Evolutionary conservation across 2,888 invertebrate species (phyloP).

Genomic region (Oxytorus armatus): DNA sequence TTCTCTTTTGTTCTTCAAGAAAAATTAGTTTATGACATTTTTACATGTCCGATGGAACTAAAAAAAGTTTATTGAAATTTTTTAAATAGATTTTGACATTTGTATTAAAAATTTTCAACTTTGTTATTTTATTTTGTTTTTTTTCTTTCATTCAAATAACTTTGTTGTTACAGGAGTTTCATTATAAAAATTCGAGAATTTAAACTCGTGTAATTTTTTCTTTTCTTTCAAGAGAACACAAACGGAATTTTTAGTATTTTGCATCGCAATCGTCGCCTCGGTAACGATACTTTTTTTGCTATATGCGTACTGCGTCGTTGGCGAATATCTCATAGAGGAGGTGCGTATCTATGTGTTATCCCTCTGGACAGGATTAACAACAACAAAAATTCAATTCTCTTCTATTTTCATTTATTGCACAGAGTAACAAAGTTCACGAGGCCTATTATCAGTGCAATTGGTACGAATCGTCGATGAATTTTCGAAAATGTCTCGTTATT

Average conservation of each 20-base stretch:
- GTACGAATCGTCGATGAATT: slow-evolving; percentile 85
- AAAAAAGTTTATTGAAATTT: no score
- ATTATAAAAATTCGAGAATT: slow-evolving; percentile 4
- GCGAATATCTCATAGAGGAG: slow-evolving; percentile 70
- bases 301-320: slow-evolving; percentile 69
- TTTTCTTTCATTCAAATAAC: neutral
- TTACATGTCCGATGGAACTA: no score
- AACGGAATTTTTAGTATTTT: slow-evolving; percentile 58
- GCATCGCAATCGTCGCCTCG: slow-evolving; percentile 59
- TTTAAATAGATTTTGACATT: no score
- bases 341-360: slow-evolving; percentile 24
- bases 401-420: neutral
- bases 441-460: slow-evolving; percentile 86
- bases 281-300: slow-evolving; percentile 63
- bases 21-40: neutral
- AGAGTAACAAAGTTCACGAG: slow-evolving; percentile 85
- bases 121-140: neutral
- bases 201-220: neutral
- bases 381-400: neutral
- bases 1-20: neutral
- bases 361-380: neutral
- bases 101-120: neutral
- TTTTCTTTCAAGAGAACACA: slow-evolving; percentile 57
- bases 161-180: neutral
- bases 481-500: slow-evolving; percentile 84